phyloP scores from a whole-genome alignment of 35 echinoderm and acorn worm species.

The Holothuria glaberrima region DNA sequence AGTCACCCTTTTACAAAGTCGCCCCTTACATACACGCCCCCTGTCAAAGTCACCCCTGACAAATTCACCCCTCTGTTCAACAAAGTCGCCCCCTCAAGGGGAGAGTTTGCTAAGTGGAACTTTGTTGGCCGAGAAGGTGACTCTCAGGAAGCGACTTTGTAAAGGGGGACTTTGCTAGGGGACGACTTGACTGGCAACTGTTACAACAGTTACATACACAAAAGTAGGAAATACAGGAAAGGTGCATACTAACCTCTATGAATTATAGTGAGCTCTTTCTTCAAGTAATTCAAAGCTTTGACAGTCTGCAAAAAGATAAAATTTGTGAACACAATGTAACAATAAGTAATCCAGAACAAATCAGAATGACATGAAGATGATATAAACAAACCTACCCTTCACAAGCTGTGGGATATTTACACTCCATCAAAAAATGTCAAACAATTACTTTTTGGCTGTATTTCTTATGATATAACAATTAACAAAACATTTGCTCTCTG shows the following conservation, averaged over 20 bases:
- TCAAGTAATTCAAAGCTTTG: slow-evolving; percentile 91
- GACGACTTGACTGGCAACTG: too few species aligned
- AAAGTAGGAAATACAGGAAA: too few species aligned
- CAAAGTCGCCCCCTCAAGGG: too few species aligned
- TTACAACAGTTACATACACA: not conserved
- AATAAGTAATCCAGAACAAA: not conserved
- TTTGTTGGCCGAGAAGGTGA: not conserved
- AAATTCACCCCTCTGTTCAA: too few species aligned
- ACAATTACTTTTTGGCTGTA: not conserved
- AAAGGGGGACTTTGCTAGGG: too few species aligned
- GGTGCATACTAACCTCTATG: slow-evolving; percentile 86
- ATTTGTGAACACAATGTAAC: not conserved
- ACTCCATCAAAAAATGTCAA: not conserved
- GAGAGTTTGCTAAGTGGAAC: not conserved
- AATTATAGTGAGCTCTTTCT: slow-evolving; percentile 85
- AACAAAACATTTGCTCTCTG: not conserved
- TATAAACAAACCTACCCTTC: not conserved
- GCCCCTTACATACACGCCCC: too few species aligned
- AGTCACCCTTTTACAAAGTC: too few species aligned
- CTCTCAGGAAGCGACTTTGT: too few species aligned
- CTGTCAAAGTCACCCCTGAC: too few species aligned
- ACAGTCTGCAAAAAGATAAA: slow-evolving; percentile 80
- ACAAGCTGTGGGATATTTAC: not conserved
- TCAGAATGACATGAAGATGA: not conserved
- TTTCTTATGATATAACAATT: not conserved